Evolutionary conservation across 2,113 vertebrate genomes (phyloP), one percentile per base, ranked within the genome.

Genomic region (Theropithecus gelada): DNA sequence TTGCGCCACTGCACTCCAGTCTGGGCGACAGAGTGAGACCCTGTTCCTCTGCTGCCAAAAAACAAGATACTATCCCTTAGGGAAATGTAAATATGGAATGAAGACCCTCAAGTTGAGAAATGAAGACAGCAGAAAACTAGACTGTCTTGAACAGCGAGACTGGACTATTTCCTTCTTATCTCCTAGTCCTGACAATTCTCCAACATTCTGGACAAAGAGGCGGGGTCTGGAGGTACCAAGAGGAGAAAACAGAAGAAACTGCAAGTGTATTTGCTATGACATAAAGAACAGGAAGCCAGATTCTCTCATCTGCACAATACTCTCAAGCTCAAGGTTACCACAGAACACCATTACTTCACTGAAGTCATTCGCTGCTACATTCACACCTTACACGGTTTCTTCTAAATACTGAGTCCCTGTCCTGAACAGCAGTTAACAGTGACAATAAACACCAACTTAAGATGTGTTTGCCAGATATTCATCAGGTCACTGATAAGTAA

Each of bases 381-480:
- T 72, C 70, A 93, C 40, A 97, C 1, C 11, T 92, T 43, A 43
- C 32, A 79, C 2, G 22, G 25, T 91, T 97, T 94, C 81, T 90
- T 94, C 79, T 84, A 88, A 97, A 38, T 57, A 82, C 0, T 61
- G 73, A 89, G 81, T 59, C 57, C 45, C 86, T 87, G 25, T 38
- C 80, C 72, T 96, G 45, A 92, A 97, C 48, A 85, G 55, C 52
- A 96, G 68, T 88, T 83, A 87, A 92, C 0, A 87, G 70, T 88
- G 89, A 97, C 45, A 96, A 97, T n/a, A 92, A 95, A 92, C 59
- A 72, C 50, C 87, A 97, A 97, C 94, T 91, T 97, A 93, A 96
- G 43, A 57, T 95, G 72, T 86, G 80, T 84, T 94, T 90, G 72
- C 43, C 87, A 97, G 94, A 88, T 95, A 95, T 55, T 81, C 94